These are phyloP conservation scores for Psilopogon haemacephalus DNA, from an alignment of 2,113 vertebrate genomes.

Conservation along the genomic window DNA sequence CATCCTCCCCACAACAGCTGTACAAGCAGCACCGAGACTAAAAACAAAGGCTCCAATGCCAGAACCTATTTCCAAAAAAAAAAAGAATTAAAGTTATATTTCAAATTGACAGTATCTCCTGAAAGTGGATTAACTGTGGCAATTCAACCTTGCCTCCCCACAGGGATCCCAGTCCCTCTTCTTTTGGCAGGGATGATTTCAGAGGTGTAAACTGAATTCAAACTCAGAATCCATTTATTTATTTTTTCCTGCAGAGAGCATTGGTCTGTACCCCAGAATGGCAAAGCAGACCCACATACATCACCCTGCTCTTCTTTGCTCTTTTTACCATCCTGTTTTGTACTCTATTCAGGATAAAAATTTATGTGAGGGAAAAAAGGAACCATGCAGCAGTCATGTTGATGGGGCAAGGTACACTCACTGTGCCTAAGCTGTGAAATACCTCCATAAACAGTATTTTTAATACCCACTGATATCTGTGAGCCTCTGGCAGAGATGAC, in stretches of 20 bases:
- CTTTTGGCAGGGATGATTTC: neutral
- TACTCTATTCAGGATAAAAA: neutral
- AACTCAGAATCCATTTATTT: neutral
- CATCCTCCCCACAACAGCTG: neutral
- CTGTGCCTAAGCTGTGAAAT: neutral
- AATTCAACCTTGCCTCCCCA: neutral
- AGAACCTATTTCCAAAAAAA: neutral
- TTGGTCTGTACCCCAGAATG: neutral
- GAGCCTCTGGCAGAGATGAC: neutral
- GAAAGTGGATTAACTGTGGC: slow-evolving; percentile 6
- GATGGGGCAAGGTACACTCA: neutral
- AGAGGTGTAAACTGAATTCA: neutral
- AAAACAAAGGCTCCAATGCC: neutral
- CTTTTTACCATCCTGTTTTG: neutral
- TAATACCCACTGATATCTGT: neutral
- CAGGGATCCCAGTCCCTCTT: neutral
- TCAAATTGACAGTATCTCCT: slow-evolving; percentile 23
- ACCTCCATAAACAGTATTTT: neutral
- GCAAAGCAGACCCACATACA: neutral
- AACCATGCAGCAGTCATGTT: accelerated
- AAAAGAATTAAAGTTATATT: slow-evolving; percentile 30
- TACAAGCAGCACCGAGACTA: neutral
- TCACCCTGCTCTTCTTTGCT: neutral
- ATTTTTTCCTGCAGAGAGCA: neutral
- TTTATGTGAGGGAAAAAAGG: neutral